These are phyloP conservation scores for Falco punctatus DNA, from an alignment of 2,113 vertebrate species.

Conservation along the genomic window DNA sequence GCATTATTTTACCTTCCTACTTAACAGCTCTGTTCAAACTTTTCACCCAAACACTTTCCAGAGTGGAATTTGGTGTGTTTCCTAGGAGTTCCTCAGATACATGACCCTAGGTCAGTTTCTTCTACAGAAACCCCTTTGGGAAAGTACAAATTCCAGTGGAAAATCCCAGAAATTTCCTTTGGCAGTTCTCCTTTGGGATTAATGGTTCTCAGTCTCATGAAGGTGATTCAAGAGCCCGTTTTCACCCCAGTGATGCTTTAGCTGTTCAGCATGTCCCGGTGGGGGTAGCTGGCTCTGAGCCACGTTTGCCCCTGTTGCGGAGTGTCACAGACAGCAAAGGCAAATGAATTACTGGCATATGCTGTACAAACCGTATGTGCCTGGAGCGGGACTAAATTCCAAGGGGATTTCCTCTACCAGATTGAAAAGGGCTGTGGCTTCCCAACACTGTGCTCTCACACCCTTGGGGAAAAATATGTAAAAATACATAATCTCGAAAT, in stretches of 20 bases:
- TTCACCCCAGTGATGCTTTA: background rate
- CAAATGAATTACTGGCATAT: background rate
- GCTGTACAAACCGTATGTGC: background rate
- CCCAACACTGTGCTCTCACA: background rate
- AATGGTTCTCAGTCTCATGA: background rate
- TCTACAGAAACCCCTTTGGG: constrained; percentile 7
- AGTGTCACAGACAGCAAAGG: background rate
- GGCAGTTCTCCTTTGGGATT: background rate
- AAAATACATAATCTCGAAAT: background rate
- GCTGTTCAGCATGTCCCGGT: background rate
- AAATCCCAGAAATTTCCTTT: constrained; percentile 28
- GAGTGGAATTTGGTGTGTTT: background rate
- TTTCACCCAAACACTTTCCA: background rate
- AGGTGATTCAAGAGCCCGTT: background rate
- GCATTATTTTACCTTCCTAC: background rate
- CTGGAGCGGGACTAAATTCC: background rate
- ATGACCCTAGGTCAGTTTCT: background rate
- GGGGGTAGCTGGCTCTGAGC: background rate
- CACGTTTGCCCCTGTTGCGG: background rate
- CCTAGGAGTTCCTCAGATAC: background rate
- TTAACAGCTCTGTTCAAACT: background rate
- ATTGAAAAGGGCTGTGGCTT: background rate
- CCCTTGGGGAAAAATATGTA: background rate
- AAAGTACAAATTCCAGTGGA: constrained; percentile 36
- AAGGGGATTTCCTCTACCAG: background rate